A percentile compares a stretch with the other conserved stretches of the same genome.
phyloP scores from a whole-genome alignment of 2,797 vertebrate species.

The Botia almorhae region DNA sequence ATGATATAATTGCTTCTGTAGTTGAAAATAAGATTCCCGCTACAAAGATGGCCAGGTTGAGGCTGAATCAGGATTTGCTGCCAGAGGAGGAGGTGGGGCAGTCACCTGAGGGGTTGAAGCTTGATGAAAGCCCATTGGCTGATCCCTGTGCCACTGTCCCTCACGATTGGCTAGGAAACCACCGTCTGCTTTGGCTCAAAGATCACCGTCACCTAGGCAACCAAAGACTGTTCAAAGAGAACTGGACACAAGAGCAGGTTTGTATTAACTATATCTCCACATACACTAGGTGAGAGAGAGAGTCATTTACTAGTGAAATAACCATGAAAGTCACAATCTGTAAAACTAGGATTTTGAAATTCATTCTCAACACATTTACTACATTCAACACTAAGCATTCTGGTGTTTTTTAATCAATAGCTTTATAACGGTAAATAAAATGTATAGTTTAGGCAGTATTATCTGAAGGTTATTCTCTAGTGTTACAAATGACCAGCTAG shows the following conservation, averaged over 20 bases:
- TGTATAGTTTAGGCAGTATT: too few species aligned
- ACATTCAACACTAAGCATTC: neutral
- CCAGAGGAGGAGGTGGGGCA: conserved; percentile 67
- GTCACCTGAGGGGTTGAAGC: conserved; percentile 64
- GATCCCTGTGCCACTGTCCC: conserved; percentile 69
- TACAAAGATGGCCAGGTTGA: conserved; percentile 84
- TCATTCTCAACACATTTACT: neutral
- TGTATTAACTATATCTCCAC: conserved; percentile 29
- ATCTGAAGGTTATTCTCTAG: neutral
- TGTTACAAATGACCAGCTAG: neutral
- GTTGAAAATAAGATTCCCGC: conserved; percentile 99
- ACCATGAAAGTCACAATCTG: neutral
- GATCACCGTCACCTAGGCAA: conserved; percentile 92
- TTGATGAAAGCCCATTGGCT: conserved; percentile 48
- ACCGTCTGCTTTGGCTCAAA: conserved; percentile 91
- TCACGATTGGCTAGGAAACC: conserved; percentile 91
- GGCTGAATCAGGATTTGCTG: conserved; percentile 79
- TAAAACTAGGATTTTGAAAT: neutral
- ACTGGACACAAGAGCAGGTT: conserved; percentile 95
- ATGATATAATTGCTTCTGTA: conserved; percentile 98
- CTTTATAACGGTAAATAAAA: too few species aligned
- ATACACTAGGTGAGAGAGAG: neutral
- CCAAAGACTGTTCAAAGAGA: conserved; percentile 95
- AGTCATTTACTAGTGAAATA: neutral
- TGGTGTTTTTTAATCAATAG: too few species aligned